Percentiles rank a stretch among this genome's conserved stretches.
Conservation (phyloP, 64 coral and sea anemone genomes). For the Cladopsammia gracilis region DNA sequence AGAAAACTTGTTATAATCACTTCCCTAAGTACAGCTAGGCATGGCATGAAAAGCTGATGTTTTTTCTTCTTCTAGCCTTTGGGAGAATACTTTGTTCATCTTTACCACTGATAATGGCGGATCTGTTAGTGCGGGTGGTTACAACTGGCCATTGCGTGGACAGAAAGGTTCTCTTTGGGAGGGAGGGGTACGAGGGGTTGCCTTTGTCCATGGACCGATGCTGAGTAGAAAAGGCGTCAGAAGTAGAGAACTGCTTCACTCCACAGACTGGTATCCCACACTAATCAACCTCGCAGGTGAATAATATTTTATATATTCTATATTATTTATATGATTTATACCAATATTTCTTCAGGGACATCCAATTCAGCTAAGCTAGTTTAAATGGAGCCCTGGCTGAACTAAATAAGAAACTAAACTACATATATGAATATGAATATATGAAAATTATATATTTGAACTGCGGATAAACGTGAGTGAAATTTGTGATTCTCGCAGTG, state of each 20-base stretch:
- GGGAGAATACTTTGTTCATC: constrained; percentile 66
- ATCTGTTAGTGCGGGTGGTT: constrained; percentile 25
- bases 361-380: no score
- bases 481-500: no score
- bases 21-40: neutral
- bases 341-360: no score
- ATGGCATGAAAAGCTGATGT: neutral
- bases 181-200: constrained; percentile 66
- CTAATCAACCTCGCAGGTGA: constrained; percentile 56
- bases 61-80: constrained; percentile 27
- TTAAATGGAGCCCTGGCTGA: no score
- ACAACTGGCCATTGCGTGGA: constrained; percentile 70
- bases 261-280: constrained; percentile 80
- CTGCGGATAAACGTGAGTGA: no score
- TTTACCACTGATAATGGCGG: constrained; percentile 71
- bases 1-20: no score
- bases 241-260: constrained; percentile 56
- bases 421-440: no score
- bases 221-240: constrained; percentile 28
- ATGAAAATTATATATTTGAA: no score
- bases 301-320: neutral
- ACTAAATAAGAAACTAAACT: no score
- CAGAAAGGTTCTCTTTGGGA: constrained; percentile 59
- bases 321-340: no score
- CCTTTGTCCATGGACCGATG: constrained; percentile 72